phyloP scores from a whole-genome alignment of 2,113 vertebrate genomes.

The Prionailurus viverrinus region DNA sequence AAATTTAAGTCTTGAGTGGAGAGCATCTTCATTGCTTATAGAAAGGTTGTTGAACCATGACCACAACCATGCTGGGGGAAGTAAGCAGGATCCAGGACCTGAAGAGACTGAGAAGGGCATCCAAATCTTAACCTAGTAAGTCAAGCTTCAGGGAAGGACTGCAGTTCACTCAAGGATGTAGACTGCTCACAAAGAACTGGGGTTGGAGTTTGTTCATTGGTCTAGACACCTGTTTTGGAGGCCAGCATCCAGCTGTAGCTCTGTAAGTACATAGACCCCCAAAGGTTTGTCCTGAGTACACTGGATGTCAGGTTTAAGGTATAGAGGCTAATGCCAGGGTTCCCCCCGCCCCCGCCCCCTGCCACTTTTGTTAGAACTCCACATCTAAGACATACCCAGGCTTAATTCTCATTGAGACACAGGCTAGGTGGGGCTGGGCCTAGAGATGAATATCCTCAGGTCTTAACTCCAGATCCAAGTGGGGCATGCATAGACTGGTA shows the following conservation, averaged over 20 bases:
- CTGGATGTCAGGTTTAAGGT: background rate
- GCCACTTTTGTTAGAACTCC: background rate
- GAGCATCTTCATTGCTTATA: background rate
- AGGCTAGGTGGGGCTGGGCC: background rate
- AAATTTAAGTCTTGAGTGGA: background rate
- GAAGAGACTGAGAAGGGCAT: background rate
- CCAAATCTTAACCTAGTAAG: background rate
- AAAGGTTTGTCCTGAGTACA: background rate
- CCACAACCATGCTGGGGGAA: background rate
- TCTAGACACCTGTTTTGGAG: background rate
- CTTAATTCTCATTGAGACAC: conserved; percentile 28
- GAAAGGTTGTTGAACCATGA: background rate
- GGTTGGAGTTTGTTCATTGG: background rate
- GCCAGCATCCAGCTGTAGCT: background rate
- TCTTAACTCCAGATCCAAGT: background rate
- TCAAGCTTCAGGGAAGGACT: background rate
- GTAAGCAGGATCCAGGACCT: background rate
- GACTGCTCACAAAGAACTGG: background rate
- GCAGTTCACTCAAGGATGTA: background rate
- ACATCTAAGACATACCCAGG: background rate
- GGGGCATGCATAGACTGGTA: background rate
- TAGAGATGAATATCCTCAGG: background rate
- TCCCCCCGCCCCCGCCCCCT: no score
- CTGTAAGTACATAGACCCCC: background rate
- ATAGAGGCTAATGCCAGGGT: background rate